Evolutionary conservation across 2,888 invertebrate species (phyloP).

Genomic region (Xanthia icteritia): DNA sequence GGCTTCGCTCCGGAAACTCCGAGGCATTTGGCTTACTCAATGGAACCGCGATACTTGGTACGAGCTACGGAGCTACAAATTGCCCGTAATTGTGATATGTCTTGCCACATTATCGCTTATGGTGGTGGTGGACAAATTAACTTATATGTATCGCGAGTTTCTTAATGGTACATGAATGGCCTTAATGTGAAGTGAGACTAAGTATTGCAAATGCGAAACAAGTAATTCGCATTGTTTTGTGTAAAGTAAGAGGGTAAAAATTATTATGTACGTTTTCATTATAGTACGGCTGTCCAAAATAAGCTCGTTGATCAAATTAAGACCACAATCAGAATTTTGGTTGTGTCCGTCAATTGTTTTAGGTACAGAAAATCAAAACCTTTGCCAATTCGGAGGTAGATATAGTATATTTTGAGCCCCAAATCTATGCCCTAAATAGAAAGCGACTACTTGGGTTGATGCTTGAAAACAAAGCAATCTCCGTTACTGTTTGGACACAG

Average conservation of each 20-base stretch:
- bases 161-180: constrained; percentile 35
- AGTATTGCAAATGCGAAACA: background rate
- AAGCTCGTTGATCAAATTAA: background rate
- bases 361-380: background rate
- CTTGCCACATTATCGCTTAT: constrained; percentile 57
- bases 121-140: constrained; percentile 41
- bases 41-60: constrained; percentile 33
- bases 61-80: constrained; percentile 48
- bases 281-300: background rate
- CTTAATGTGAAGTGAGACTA: constrained; percentile 33
- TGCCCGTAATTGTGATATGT: constrained; percentile 58
- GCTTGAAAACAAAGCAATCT: background rate
- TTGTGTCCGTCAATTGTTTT: background rate
- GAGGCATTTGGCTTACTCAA: constrained; percentile 66
- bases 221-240: background rate
- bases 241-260: too few relatives aligned
- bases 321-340: background rate
- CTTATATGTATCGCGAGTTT: constrained; percentile 41
- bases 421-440: background rate
- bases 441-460: background rate
- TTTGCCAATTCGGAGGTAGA: background rate
- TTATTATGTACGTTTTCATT: background rate
- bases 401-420: background rate
- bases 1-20: constrained; percentile 66
- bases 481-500: background rate